Evolutionary conservation across 37 sponge, comb jelly and placozoan genomes (phyloP).

Genomic region (Chondrosia reniformis): DNA sequence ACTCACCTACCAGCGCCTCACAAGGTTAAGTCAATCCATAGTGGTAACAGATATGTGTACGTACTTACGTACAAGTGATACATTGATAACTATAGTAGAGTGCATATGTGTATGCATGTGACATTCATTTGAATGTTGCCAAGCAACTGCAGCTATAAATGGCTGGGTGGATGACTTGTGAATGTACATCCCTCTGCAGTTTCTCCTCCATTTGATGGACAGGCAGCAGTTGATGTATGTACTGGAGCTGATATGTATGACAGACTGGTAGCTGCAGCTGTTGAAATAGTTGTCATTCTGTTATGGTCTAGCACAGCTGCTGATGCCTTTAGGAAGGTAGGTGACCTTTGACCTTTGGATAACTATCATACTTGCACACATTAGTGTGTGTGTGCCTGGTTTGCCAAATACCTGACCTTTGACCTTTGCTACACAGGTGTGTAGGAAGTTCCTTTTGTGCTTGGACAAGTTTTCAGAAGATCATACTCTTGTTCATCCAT

Average conservation of each 20-base stretch:
- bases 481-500: constrained; percentile 30
- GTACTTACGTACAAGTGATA: neutral
- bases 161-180: too few relatives aligned
- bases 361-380: too few relatives aligned
- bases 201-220: too few relatives aligned
- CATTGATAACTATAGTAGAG: too few relatives aligned
- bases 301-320: neutral
- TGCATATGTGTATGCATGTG: too few relatives aligned
- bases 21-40: neutral
- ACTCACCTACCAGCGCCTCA: neutral
- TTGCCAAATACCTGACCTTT: too few relatives aligned
- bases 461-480: constrained; percentile 40
- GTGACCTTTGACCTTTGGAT: too few relatives aligned
- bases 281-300: neutral
- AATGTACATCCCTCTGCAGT: too few relatives aligned
- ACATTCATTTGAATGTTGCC: too few relatives aligned
- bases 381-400: too few relatives aligned
- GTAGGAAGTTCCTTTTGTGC: constrained; percentile 50
- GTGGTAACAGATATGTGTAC: neutral
- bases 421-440: constrained; percentile 22
- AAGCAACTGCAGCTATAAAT: too few relatives aligned
- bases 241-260: neutral
- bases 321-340: neutral
- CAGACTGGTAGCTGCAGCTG: neutral
- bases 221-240: too few relatives aligned